Evolutionary conservation across 2,888 invertebrate genomes (phyloP).

Genomic region (Agrypnus murinus): DNA sequence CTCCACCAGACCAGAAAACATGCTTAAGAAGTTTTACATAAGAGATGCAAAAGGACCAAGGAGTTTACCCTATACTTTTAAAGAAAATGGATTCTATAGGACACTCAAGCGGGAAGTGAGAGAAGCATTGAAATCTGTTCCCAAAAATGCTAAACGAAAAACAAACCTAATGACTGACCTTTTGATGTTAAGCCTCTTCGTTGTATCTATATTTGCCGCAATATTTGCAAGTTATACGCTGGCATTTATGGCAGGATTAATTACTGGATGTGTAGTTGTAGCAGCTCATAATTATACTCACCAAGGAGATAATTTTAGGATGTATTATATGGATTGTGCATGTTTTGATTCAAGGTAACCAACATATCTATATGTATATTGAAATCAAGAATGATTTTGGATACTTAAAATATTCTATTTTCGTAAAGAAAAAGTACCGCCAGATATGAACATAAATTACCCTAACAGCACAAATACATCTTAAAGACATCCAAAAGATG

Average conservation of each 20-base stretch:
- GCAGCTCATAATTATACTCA: conserved; percentile 87
- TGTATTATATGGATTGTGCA: conserved; percentile 84
- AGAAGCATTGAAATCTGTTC: conserved; percentile 74
- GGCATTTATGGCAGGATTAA: conserved; percentile 73
- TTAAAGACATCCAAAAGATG: no score
- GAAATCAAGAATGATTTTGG: no score
- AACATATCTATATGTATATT: no score
- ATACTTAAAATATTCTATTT: no score
- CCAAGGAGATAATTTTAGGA: conserved; percentile 83
- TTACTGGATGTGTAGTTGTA: conserved; percentile 76
- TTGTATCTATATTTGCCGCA: conserved; percentile 63
- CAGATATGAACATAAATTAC: no score
- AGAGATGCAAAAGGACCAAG: conserved; percentile 77
- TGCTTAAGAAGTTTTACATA: conserved; percentile 80
- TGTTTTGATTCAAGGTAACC: conserved; percentile 79
- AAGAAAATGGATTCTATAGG: conserved; percentile 83
- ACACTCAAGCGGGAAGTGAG: conserved; percentile 78
- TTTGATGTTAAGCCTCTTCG: conserved; percentile 65
- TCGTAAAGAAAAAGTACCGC: no score
- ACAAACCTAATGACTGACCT: conserved; percentile 70
- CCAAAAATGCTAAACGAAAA: conserved; percentile 57
- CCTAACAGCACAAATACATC: no score
- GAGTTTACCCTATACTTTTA: conserved; percentile 83
- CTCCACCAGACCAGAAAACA: conserved; percentile 72
- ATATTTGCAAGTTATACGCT: conserved; percentile 68